Base-by-base conservation (phyloP, 2,888 invertebrate genomes). In the Drosophila diplacantha region DNA sequence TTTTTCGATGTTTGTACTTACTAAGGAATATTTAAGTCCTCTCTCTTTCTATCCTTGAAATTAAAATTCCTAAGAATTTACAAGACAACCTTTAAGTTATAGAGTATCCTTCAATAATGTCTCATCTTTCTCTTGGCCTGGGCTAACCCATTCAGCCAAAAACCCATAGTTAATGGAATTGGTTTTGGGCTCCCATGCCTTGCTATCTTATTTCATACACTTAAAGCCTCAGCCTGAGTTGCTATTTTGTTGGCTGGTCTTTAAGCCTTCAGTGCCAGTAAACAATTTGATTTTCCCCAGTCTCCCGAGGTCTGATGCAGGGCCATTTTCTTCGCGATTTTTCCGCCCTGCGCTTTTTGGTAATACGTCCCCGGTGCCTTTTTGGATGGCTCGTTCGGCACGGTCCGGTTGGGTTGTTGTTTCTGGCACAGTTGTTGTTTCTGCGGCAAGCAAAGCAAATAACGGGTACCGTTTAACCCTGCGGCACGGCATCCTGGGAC, bases 401-500 rank as follows among this genome's bases (percentile, higher is more conserved):
- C 22, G 38, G 46, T 61, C 52, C 49, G 49, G 31, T 38, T 60
- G 51, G 62, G 62, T 46, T 62, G 41, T 62, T 53, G 61, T 41
- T 44, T 35, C 37, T 67, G 75, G 60, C 68, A 46, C 47, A 69
- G 65, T 54, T 56, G 35, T 60, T 49, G 56, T 41, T 47, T 34
- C 39, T 61, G 71, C 70, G 50, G 60, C 70, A 51, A 63, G 38
- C 57, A 76, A 74, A 72, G 75, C 78, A 77, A 80, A 77, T 76
- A 77, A 70, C 74, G 70, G 75, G 57, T 63, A 60, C 51, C 72
- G 59, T 64, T 74, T 73, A 74, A 68, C 74, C 60, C 63, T 50
- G 43, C 37, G 66, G 65, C 65, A 35, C n/a, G 46, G 66, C 49
- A 34, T 44, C 39, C 50, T 41, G 50, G 44, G 62, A 35, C 46